A percentile compares a stretch with the other conserved stretches of the same genome.
phyloP scores from a whole-genome alignment of 1,140 invertebrate species.

The Polypedilum vanderplanki region DNA sequence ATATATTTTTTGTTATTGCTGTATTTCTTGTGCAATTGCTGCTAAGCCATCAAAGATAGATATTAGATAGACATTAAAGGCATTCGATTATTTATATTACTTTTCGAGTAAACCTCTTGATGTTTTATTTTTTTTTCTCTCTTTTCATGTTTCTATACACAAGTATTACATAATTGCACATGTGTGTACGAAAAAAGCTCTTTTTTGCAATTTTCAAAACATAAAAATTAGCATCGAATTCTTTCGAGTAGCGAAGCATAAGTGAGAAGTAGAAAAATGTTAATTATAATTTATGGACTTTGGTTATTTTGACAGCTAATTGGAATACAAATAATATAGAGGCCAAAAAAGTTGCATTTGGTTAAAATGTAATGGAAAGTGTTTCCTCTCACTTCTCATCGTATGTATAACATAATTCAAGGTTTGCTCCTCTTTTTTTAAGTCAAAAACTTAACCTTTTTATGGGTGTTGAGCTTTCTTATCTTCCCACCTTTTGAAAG shows the following conservation, averaged over 20 bases:
- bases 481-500: no score
- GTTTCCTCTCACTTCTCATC: no score
- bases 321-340: not conserved
- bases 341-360: not conserved
- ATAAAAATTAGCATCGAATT: not conserved
- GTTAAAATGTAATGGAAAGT: no score
- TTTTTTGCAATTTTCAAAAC: not conserved
- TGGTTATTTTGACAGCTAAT: not conserved
- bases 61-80: constrained; percentile 26
- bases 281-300: constrained; percentile 25
- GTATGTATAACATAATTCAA: no score
- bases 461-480: no score
- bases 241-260: not conserved
- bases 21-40: constrained; percentile 16
- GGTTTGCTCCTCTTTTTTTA: no score
- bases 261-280: constrained; percentile 14
- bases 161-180: not conserved
- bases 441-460: no score
- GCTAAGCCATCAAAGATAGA: constrained; percentile 27
- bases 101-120: constrained; percentile 5
- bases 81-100: constrained; percentile 21
- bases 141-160: not conserved
- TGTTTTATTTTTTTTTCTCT: constrained; percentile 5
- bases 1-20: not conserved
- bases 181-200: not conserved